Base-by-base conservation (phyloP, 2,797 vertebrate species). In the Ctenopoma kingsleyae region DNA sequence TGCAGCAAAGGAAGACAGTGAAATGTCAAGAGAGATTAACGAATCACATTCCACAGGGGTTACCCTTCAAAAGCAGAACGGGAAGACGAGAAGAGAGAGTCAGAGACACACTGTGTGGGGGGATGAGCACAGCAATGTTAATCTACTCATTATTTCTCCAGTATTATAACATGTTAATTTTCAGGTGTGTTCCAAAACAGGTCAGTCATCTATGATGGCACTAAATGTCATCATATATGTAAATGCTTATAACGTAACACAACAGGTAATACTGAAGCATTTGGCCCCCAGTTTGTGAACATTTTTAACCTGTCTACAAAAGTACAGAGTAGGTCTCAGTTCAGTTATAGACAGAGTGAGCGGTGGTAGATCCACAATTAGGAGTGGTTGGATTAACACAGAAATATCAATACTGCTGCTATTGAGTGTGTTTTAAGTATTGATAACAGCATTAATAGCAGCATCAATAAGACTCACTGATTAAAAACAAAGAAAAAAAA, bases 1-100 rank as follows among this genome's bases (percentile, higher is more conserved):
- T 38, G 74, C 76, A 61, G 81, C 72, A 57, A 76, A 81, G 80
- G 75, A 80, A 87, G 81, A 85, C 76, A n/a, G 77, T 80, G 83
- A 92, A 91, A 92, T 92, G 90, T 93, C 90, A 91, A 63, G 80
- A 80, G 90, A 91, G 90, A 93, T 92, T 91, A 91, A 85, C 66
- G 51, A 82, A 78, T 86, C 80, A 46, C 87, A 90, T 89, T 90
- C 89, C 89, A 58, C 71, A 60, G 89, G 89, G 91, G 87, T 89
- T 87, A 82, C 74, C 82, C 78, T 84, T 82, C 79, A 86, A 80
- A 89, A 70, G 58, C 55, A 53, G 53, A 65, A 40, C 0, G 40
- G 61, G 50, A 32, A 54, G 67, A 71, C 72, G 62, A 76, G 32
- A 54, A 2, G 8, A 2, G 27, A 40, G 47, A 46, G n/a, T 6